Evolutionary conservation across 2,888 invertebrate genomes (phyloP).

Genomic region (Phengaris alcon): DNA sequence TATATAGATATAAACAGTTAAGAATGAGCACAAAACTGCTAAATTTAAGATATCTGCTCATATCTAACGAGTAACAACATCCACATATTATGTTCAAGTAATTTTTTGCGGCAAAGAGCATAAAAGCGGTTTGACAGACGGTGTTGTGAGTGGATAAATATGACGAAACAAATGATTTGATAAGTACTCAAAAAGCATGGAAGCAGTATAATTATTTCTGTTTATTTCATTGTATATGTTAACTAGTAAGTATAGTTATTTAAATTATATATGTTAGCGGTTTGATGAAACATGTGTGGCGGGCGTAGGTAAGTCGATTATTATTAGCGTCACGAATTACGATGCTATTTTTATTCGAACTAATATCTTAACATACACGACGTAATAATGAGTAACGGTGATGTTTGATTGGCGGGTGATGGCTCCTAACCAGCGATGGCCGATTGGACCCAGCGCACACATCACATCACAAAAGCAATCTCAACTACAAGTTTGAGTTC

Average conservation of each 20-base stretch:
- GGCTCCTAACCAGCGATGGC: not conserved
- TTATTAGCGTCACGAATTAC: not conserved
- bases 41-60: no score
- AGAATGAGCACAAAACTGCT: no score
- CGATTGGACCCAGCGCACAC: conserved; percentile 2
- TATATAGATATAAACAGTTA: no score
- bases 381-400: conserved; percentile 38
- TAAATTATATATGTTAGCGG: not conserved
- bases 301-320: not conserved
- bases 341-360: not conserved
- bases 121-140: no score
- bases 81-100: no score
- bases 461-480: not conserved
- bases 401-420: conserved; percentile 39
- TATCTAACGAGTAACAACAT: no score
- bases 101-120: no score
- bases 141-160: no score
- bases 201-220: not conserved
- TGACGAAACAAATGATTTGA: not conserved
- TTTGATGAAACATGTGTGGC: not conserved
- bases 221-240: not conserved
- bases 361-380: conserved; percentile 17
- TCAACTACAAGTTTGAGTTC: not conserved
- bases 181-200: not conserved
- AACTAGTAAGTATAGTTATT: no score